These are phyloP conservation scores for Limnothrissa miodon DNA, from an alignment of 2,113 vertebrate genomes.

Conservation along the genomic window DNA sequence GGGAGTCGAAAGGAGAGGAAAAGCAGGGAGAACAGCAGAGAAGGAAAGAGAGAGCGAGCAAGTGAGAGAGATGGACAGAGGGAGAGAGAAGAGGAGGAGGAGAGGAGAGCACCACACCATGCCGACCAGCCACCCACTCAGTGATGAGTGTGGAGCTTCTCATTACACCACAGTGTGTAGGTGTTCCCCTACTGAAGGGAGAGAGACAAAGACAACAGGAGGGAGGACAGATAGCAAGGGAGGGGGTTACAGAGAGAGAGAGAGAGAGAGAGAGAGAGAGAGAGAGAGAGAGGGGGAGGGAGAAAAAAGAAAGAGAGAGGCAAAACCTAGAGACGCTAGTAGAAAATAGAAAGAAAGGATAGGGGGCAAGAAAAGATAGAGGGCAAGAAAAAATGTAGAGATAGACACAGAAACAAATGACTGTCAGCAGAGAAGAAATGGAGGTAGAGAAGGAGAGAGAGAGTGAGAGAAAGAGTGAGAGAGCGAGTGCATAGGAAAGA, in stretches of 20 bases:
- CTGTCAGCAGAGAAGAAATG: not conserved
- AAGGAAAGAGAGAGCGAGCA: not conserved
- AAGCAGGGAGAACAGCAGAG: not conserved
- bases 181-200: conserved; percentile 46
- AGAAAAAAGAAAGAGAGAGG: not conserved
- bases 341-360: not conserved
- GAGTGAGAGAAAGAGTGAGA: no score
- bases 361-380: not conserved
- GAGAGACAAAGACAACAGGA: conserved; percentile 7
- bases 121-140: conserved; percentile 51
- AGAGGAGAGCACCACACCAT: conserved; percentile 39
- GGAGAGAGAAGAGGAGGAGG: conserved; percentile 2
- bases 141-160: conserved; percentile 46
- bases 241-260: not conserved
- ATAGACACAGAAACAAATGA: not conserved
- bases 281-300: conserved; percentile 24
- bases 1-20: not conserved
- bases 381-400: no score
- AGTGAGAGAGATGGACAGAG: not conserved
- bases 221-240: not conserved
- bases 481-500: not conserved
- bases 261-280: not conserved
- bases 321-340: not conserved
- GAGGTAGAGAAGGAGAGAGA: not conserved
- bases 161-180: conserved; percentile 52